Evolutionary conservation across 2,113 vertebrate species (phyloP).

Genomic region (Deroptyus accipitrinus): DNA sequence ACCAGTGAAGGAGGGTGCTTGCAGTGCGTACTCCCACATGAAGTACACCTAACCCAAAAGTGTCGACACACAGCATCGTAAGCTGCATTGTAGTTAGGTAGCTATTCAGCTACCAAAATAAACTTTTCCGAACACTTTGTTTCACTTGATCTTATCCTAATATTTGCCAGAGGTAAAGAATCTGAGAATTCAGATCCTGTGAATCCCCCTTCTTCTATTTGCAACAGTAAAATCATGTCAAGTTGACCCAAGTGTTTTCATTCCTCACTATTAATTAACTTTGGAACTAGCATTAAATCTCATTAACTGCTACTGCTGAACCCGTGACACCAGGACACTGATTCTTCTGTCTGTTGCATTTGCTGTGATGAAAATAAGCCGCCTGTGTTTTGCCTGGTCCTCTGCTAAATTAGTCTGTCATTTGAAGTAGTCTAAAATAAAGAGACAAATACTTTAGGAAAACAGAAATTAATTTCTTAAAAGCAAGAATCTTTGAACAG

Average conservation of each 20-base stretch:
- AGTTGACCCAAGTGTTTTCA: background rate
- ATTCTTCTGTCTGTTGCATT: background rate
- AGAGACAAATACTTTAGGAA: background rate
- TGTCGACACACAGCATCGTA: background rate
- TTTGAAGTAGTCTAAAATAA: background rate
- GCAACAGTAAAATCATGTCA: background rate
- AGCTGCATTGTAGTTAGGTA: background rate
- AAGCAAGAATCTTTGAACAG: background rate
- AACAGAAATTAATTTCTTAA: background rate
- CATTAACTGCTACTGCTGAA: background rate
- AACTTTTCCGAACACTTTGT: background rate
- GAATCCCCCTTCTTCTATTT: background rate
- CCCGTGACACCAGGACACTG: background rate
- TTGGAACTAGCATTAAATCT: background rate
- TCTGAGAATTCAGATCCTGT: background rate
- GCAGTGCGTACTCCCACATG: accelerated
- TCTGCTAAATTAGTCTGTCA: background rate
- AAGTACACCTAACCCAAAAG: background rate
- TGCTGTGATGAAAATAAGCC: background rate
- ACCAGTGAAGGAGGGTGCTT: background rate
- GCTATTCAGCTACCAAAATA: background rate
- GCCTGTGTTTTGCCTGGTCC: background rate
- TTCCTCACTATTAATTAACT: background rate
- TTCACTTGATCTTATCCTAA: background rate
- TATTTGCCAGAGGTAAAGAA: background rate